Base-by-base conservation (phyloP, 2,888 invertebrate species). In the Aromia moschata region DNA sequence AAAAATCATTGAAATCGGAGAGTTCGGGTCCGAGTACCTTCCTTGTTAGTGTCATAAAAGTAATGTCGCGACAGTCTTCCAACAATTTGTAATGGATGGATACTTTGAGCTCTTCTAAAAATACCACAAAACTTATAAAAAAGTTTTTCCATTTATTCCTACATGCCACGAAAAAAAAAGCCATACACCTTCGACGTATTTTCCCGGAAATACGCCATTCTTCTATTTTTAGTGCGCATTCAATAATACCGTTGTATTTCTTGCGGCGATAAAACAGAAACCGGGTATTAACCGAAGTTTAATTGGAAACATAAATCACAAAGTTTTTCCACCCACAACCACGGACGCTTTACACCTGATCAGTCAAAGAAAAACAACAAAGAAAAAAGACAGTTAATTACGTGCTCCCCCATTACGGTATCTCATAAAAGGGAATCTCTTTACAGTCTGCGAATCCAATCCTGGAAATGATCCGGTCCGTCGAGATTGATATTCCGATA, bases 361-460 rank as follows among this genome's bases (percentile, higher is more conserved):
- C 53, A 52, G 51, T 51, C 46, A n/a, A 58, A 53, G 52, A 31
- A 58, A 58, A 58, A 58, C 58, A 58, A 58, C 58, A 59, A 49
- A 55, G 55, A 59, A 55, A 51, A 58, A 59, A 64, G 65, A 33
- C 46, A 70, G 67, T 73, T 74, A 75, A 75, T 75, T 75, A 75
- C 74, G 74, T 74, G 74, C 74, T 74, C 73, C 74, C 73, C 74
- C 73, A 74, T 75, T 74, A 73, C 72, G 70, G 73, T 68, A 72
- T 69, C 71, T 67, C 66, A 72, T 73, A 74, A 74, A 75, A 75
- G 74, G 73, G 74, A 73, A 75, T 74, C 73, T 72, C 74, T 70
- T 69, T 64, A 69, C 70, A 70, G 71, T 71, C 69, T 53, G 44
- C 64, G 68, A 72, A 73, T 74, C 73, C 74, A 74, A 75, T 76